These are phyloP conservation scores for Elephantulus edwardii DNA, from an alignment of 2,113 vertebrate genomes.

Conservation along the genomic window DNA sequence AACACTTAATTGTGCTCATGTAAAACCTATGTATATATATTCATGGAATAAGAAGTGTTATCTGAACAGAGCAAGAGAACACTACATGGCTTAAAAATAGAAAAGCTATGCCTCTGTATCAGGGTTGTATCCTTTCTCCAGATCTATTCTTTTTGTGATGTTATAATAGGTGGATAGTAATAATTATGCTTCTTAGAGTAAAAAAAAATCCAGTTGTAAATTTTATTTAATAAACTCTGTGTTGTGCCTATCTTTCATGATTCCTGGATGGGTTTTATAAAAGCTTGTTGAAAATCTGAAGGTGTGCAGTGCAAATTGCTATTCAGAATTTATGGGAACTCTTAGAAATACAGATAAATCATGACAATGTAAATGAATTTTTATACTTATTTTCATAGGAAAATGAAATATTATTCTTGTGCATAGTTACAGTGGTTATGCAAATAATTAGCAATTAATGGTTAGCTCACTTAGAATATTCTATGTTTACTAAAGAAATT, in stretches of 20 bases:
- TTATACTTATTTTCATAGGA: background rate
- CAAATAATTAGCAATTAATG: background rate
- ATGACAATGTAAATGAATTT: background rate
- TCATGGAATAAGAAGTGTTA: too few relatives aligned
- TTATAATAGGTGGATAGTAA: background rate
- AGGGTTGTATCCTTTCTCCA: too few relatives aligned
- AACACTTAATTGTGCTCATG: too few relatives aligned
- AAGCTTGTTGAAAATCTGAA: background rate
- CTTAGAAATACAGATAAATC: background rate
- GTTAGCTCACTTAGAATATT: background rate
- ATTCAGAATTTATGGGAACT: slow-evolving; percentile 18
- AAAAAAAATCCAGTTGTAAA: slow-evolving; percentile 10
- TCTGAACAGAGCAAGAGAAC: too few relatives aligned
- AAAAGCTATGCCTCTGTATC: too few relatives aligned
- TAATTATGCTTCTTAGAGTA: background rate
- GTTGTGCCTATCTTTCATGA: background rate
- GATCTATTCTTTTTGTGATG: too few relatives aligned
- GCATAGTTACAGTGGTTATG: background rate
- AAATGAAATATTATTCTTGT: background rate
- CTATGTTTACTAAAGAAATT: background rate
- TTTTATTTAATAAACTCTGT: background rate
- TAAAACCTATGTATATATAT: too few relatives aligned
- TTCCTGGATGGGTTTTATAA: slow-evolving; percentile 21
- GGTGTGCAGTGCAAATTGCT: background rate
- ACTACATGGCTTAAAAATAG: too few relatives aligned